Conservation (phyloP, 2,113 vertebrate species). For the Anseranas semipalmata region DNA sequence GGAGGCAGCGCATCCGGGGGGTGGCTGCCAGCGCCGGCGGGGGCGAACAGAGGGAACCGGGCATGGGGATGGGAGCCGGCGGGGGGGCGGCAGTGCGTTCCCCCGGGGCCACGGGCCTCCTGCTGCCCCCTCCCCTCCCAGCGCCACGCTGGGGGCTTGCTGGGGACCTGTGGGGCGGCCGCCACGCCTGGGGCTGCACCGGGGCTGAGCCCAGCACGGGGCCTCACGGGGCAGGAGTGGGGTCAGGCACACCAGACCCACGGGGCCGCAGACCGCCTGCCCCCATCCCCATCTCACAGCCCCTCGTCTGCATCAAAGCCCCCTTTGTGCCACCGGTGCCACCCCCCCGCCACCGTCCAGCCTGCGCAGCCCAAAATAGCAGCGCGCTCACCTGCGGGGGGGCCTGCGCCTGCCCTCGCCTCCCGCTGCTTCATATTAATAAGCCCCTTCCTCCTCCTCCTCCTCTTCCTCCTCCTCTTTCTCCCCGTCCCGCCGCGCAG, state of each 20-base stretch:
- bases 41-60: neutral
- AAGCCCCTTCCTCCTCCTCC: neutral
- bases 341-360: neutral
- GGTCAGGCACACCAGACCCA: neutral
- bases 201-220: neutral
- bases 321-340: neutral
- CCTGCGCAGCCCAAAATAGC: neutral
- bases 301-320: neutral
- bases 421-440: slow-evolving; percentile 51
- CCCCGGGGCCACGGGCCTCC: fast-evolving
- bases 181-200: neutral
- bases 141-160: neutral
- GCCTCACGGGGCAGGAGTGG: neutral
- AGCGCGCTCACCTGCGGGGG: neutral
- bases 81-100: neutral
- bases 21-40: neutral
- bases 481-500: slow-evolving; percentile 7
- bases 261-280: neutral
- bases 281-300: neutral
- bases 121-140: neutral
- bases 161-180: fast-evolving
- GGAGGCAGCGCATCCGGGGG: neutral
- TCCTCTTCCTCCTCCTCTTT: neutral
- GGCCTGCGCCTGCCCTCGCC: neutral
- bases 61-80: neutral